phyloP scores from a whole-genome alignment of 2,797 vertebrate species.

The Anas flavirostris region DNA sequence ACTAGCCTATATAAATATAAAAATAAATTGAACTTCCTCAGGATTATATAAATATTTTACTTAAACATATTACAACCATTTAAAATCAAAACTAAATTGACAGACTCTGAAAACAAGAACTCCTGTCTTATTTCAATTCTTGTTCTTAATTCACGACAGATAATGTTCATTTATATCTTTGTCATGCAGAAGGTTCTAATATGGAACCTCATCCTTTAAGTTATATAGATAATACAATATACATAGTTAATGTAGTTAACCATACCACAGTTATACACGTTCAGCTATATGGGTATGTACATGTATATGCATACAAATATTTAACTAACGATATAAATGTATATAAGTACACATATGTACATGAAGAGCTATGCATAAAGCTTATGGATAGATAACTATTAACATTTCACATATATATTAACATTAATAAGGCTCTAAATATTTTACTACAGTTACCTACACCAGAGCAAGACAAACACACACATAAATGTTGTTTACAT shows the following conservation, averaged over 20 bases:
- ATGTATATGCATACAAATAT: accelerated
- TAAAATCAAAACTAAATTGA: not conserved
- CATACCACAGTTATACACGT: not conserved
- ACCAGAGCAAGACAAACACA: not conserved
- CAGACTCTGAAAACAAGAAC: not conserved
- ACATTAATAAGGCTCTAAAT: not conserved
- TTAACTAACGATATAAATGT: not conserved
- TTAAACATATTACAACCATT: not conserved
- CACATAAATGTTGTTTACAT: not conserved
- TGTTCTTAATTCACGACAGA: not conserved
- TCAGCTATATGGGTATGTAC: not conserved
- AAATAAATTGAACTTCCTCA: not conserved
- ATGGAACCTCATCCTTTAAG: not conserved
- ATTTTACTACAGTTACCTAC: not conserved
- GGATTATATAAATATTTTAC: not conserved
- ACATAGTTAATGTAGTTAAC: not conserved
- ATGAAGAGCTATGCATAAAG: not conserved
- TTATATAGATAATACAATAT: not conserved
- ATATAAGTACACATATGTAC: not conserved
- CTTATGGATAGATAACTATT: not conserved
- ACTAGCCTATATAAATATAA: not conserved
- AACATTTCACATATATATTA: no score
- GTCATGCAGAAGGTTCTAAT: not conserved
- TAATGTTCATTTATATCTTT: not conserved
- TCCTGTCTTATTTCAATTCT: not conserved